phyloP scores from a whole-genome alignment of 2,888 invertebrate genomes.

The Syrphus vitripennis region DNA sequence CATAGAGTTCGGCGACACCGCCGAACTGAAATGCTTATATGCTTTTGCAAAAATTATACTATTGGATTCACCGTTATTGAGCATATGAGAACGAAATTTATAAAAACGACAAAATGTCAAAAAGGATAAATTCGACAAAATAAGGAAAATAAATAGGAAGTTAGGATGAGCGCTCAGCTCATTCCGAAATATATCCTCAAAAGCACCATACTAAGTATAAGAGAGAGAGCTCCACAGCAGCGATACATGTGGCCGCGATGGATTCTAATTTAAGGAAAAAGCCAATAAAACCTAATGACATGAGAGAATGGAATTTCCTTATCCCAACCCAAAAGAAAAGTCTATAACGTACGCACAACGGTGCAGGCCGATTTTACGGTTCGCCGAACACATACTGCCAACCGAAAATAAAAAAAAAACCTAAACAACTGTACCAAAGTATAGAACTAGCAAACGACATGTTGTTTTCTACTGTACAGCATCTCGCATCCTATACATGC shows the following conservation, averaged over 20 bases:
- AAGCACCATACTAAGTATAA: too few relatives aligned
- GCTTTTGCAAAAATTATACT: neutral
- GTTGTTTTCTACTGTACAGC: slow-evolving; percentile 22
- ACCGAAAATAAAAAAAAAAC: slow-evolving; percentile 55
- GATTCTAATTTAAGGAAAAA: slow-evolving; percentile 77
- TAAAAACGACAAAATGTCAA: slow-evolving; percentile 70
- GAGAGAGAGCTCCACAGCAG: neutral
- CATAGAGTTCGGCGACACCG: slow-evolving; percentile 54
- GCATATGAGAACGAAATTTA: slow-evolving; percentile 26
- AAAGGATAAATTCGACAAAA: slow-evolving; percentile 53
- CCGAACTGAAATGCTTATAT: slow-evolving; percentile 11
- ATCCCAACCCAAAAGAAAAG: neutral
- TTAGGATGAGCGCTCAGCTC: slow-evolving; percentile 55
- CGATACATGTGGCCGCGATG: slow-evolving; percentile 69
- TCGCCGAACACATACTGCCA: slow-evolving; percentile 60
- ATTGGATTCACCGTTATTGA: slow-evolving; percentile 42
- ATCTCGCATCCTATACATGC: neutral
- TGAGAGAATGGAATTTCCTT: slow-evolving; percentile 75
- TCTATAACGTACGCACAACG: slow-evolving; percentile 57
- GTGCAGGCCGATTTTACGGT: slow-evolving; percentile 71
- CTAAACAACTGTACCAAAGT: slow-evolving; percentile 24
- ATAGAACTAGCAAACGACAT: slow-evolving; percentile 41
- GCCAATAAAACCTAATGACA: slow-evolving; percentile 80
- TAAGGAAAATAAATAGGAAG: slow-evolving; percentile 70
- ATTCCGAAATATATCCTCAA: slow-evolving; percentile 57